These are phyloP conservation scores for Hydrozoanthus gracilis DNA, from an alignment of 92 coral and sea anemone genomes.

Conservation along the genomic window DNA sequence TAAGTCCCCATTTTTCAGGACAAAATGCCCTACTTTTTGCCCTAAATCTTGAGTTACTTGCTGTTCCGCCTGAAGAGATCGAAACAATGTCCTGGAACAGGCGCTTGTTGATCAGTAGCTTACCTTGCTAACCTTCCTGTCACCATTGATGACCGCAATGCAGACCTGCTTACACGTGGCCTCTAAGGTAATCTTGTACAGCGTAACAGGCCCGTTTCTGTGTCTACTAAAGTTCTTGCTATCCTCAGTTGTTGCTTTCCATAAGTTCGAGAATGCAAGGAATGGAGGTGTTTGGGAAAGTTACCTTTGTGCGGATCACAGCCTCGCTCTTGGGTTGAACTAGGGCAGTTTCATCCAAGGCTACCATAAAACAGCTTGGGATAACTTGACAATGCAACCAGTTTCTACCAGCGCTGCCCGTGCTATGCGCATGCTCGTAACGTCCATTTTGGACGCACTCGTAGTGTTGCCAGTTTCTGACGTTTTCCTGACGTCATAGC, in stretches of 20 bases:
- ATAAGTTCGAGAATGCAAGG: slow-evolving; percentile 51
- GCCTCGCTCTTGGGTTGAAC: slow-evolving; percentile 62
- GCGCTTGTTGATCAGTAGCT: slow-evolving; percentile 19
- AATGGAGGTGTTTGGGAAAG: slow-evolving; percentile 4
- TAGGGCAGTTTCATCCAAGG: slow-evolving; percentile 21
- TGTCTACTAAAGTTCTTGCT: slow-evolving; percentile 59
- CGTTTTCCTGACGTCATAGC: too few species aligned
- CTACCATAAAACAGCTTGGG: background rate
- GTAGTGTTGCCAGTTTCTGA: too few species aligned
- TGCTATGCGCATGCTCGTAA: too few species aligned
- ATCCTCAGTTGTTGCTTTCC: slow-evolving; percentile 41
- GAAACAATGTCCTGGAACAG: too few species aligned
- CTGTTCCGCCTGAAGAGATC: slow-evolving; percentile 21
- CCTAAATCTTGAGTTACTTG: too few species aligned
- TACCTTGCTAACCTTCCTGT: background rate
- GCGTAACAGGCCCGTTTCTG: slow-evolving; percentile 35
- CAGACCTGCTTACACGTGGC: slow-evolving; percentile 60
- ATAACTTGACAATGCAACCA: background rate
- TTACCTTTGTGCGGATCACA: slow-evolving; percentile 46
- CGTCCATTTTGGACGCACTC: too few species aligned
- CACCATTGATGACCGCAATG: background rate
- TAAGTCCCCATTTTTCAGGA: too few species aligned
- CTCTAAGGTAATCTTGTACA: slow-evolving; percentile 52
- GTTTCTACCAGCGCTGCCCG: background rate
- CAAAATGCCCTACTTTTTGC: too few species aligned